Evolutionary conservation across 2,888 invertebrate species (phyloP).

Genomic region (Meiosimyza decipiens): DNA sequence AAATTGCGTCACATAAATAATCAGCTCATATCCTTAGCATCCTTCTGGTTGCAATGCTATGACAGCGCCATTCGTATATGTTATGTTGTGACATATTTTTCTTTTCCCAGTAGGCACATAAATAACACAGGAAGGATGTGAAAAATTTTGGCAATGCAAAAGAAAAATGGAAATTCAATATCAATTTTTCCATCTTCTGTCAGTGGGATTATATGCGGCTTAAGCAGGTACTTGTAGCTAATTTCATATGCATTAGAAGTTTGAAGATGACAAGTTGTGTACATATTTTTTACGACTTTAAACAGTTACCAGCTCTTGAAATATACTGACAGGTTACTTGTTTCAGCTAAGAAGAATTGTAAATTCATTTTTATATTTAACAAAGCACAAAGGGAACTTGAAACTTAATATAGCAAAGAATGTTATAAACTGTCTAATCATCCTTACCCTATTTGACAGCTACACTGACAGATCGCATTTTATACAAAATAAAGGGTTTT

Average conservation of each 20-base stretch:
- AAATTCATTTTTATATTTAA: no score
- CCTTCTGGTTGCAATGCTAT: slow-evolving; percentile 11
- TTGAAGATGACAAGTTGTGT: no score
- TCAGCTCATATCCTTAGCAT: slow-evolving; percentile 38
- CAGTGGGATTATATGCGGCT: slow-evolving; percentile 10
- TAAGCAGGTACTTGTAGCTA: slow-evolving; percentile 9
- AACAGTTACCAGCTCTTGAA: no score
- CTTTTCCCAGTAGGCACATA: slow-evolving; percentile 61
- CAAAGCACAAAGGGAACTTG: no score
- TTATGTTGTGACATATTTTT: slow-evolving; percentile 61
- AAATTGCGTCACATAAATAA: slow-evolving; percentile 47
- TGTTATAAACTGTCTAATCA: no score
- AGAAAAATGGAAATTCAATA: slow-evolving; percentile 28
- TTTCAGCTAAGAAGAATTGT: no score
- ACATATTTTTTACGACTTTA: no score
- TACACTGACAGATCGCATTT: no score
- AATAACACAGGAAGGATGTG: slow-evolving; percentile 48
- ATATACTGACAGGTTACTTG: no score
- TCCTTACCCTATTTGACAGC: no score
- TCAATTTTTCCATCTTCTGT: not conserved
- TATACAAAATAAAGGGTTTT: no score
- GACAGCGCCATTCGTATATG: slow-evolving; percentile 41
- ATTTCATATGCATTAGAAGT: slow-evolving; percentile 8
- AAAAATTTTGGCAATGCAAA: not conserved
- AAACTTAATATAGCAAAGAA: no score